A percentile compares a stretch with the other conserved stretches of the same genome.
These are phyloP conservation scores for Frieseomelitta varia DNA, from an alignment of 1,140 invertebrate genomes.

Conservation along the genomic window DNA sequence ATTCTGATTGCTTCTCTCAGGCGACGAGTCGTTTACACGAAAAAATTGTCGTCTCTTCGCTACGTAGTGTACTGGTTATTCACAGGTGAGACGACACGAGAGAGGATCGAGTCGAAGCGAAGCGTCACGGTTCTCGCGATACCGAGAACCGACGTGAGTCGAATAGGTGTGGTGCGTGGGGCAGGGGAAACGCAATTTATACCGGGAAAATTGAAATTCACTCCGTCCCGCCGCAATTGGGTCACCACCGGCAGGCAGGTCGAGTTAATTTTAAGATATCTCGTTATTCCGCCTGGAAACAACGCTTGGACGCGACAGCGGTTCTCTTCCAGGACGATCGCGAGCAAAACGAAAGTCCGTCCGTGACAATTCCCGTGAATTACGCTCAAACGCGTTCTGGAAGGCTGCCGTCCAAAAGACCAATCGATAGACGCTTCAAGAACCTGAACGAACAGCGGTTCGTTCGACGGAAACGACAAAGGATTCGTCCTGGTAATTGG, in stretches of 20 bases:
- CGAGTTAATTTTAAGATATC: slow-evolving; percentile 40
- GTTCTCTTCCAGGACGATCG: not conserved
- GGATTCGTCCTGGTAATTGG: slow-evolving; percentile 17
- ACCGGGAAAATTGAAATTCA: slow-evolving; percentile 41
- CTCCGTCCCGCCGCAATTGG: slow-evolving; percentile 39
- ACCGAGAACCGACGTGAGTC: too few relatives aligned
- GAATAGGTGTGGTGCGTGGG: too few relatives aligned
- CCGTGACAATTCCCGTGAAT: too few relatives aligned
- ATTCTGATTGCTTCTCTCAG: too few relatives aligned
- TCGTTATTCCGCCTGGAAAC: not conserved
- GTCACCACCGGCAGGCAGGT: not conserved
- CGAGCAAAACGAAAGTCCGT: fast-evolving
- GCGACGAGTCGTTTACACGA: too few relatives aligned
- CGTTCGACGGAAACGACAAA: slow-evolving; percentile 18
- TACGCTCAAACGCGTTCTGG: not conserved
- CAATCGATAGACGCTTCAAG: not conserved
- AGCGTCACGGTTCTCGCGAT: too few relatives aligned
- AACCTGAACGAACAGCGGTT: not conserved
- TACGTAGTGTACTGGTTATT: too few relatives aligned
- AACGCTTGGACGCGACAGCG: too few relatives aligned
- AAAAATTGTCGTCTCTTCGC: too few relatives aligned
- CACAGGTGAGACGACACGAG: too few relatives aligned
- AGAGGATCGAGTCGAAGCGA: too few relatives aligned
- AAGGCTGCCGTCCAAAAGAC: not conserved
- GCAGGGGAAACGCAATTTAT: slow-evolving; percentile 44